Conservation (phyloP, 37 sponge, comb jelly and placozoan genomes). For the Oscarella lobularis region DNA sequence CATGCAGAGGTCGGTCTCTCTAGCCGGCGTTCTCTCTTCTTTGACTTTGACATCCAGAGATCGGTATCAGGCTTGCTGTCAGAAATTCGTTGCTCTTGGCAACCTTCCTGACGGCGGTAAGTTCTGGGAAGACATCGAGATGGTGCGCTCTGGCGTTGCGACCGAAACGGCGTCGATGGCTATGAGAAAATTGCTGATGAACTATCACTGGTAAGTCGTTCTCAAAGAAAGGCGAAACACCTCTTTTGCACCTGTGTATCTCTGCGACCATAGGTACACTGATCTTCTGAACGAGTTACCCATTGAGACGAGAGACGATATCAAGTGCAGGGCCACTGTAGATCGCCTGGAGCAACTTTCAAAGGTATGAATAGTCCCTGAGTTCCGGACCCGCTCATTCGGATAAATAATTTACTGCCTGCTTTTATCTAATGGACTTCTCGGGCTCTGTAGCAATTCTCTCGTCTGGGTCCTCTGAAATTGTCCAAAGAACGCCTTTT, state of each 20-base stretch:
- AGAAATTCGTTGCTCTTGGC: slow-evolving; percentile 22
- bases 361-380: no score
- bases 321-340: no score
- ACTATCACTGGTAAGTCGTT: slow-evolving; percentile 41
- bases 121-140: slow-evolving; percentile 24
- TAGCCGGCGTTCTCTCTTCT: background rate
- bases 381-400: no score
- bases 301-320: no score
- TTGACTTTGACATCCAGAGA: slow-evolving; percentile 11
- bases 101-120: slow-evolving; percentile 7
- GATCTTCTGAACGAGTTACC: no score
- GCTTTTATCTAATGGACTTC: no score
- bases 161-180: slow-evolving; percentile 59
- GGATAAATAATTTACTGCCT: no score
- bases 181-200: slow-evolving; percentile 44
- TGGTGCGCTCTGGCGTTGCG: slow-evolving; percentile 41
- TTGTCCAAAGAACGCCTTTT: slow-evolving; percentile 39
- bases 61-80: slow-evolving; percentile 19
- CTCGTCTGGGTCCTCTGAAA: slow-evolving; percentile 16
- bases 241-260: background rate
- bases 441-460: slow-evolving; percentile 21
- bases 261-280: no score
- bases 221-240: slow-evolving; percentile 7
- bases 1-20: slow-evolving; percentile 21
- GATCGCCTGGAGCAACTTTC: no score